Base-by-base conservation (phyloP, 2,888 invertebrate species). In the Xanthostigma xanthostigma region DNA sequence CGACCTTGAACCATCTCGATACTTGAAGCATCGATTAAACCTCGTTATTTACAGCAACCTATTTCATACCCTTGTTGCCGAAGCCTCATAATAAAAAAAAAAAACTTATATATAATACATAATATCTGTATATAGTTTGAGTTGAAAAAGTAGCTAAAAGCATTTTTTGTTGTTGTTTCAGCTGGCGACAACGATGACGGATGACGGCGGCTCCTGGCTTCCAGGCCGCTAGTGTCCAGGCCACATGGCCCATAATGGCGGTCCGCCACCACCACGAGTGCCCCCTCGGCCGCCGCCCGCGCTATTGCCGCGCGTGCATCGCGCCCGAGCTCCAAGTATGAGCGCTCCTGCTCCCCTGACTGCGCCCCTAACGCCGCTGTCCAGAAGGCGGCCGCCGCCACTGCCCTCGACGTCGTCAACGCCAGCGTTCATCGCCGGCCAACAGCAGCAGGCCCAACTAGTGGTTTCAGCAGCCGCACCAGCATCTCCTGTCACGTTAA, bases 221-320 rank as follows among this genome's bases (percentile, higher is more conserved):
- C 57, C 58, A 54, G 55, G 62, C 59, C 69, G 71, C 65, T 70
- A 71, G 65, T 71, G 69, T 68, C 65, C 71, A 70, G 70, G 60
- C 64, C 64, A 62, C 72, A 82, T 82, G 83, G 82, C 81, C 75
- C 78, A 79, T 75, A 80, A 82, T 81, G 80, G 81, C 78, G 81
- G 80, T 78, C 79, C 76, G 75, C 77, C 77, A 76, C 51, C 50
- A 47, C 49, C 41, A 43, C 46, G 59, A 60, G 77, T 78, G 78
- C 79, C 79, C 75, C 79, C 78, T 71, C 75, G 78, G 75, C 79
- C 78, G 74, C 78, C 78, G 76, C 71, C 75, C 75, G 76, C 79
- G 74, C 74, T 77, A 69, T 74, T 78, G 75, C 79, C 81, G 72
- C 79, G 79, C 71, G 75, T 76, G 69, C 74, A 69, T 69, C 72